Conservation (phyloP, 2,888 invertebrate species). For the Ephialtes manifestator region DNA sequence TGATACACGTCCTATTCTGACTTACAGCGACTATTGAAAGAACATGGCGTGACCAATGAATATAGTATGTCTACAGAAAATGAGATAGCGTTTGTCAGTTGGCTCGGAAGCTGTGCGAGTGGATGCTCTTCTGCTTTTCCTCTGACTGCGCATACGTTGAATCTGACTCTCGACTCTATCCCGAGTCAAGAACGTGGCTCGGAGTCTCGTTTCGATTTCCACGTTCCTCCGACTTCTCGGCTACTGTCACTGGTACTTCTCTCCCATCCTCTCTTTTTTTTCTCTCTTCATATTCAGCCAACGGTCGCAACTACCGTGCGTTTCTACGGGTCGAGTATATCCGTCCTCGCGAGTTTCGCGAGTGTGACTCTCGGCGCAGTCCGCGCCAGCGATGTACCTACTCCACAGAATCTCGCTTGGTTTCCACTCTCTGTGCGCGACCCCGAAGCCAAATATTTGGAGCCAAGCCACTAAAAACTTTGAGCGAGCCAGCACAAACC, state of each 20-base stretch:
- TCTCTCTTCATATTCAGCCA: constrained; percentile 18
- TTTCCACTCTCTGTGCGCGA: constrained; percentile 66
- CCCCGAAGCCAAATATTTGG: constrained; percentile 85
- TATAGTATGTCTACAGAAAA: constrained; percentile 19
- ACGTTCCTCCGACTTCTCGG: constrained; percentile 45
- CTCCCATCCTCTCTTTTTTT: constrained; percentile 40
- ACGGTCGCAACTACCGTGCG: constrained; percentile 21
- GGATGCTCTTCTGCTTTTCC: constrained; percentile 38
- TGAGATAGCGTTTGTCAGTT: constrained; percentile 53
- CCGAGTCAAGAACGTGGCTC: constrained; percentile 12
- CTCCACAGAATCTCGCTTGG: constrained; percentile 5
- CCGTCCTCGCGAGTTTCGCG: constrained; percentile 60
- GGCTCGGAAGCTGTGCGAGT: constrained; percentile 54
- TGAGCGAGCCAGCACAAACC: constrained; percentile 81
- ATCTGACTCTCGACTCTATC: constrained; percentile 49
- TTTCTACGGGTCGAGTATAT: constrained; percentile 58
- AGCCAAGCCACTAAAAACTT: constrained; percentile 85
- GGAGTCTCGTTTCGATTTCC: constrained; percentile 40
- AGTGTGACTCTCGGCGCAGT: constrained; percentile 50
- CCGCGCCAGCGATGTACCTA: constrained; percentile 36
- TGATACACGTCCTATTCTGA: constrained; percentile 4
- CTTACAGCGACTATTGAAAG: constrained; percentile 11
- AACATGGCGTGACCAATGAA: constrained; percentile 16
- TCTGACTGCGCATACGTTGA: constrained; percentile 22
- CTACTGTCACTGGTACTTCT: constrained; percentile 38